Evolutionary conservation across 2,797 vertebrate species (phyloP).

Genomic region (Cryptoblepharus egeriae): DNA sequence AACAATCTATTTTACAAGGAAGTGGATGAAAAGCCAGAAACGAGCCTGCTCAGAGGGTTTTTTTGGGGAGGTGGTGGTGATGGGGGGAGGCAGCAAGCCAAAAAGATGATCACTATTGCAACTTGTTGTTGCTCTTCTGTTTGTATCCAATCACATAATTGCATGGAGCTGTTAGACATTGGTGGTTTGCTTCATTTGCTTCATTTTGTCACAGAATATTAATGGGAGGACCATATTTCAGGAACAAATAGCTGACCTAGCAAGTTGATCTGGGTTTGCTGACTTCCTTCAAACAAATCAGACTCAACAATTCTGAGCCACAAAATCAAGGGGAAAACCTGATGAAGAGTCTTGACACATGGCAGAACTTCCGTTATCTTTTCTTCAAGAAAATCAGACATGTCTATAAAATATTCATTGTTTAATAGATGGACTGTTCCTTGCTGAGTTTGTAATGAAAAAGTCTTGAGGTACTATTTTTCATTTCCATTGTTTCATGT

Average conservation of each 20-base stretch:
- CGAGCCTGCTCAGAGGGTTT: too few relatives aligned
- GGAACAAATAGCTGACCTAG: not conserved
- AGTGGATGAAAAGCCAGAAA: not conserved
- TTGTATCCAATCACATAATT: not conserved
- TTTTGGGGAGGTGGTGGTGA: too few relatives aligned
- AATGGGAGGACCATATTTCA: too few relatives aligned
- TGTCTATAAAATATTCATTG: slow-evolving; percentile 23
- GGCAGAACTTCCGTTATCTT: slow-evolving; percentile 8
- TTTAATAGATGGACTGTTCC: slow-evolving; percentile 16
- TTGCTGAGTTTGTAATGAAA: slow-evolving; percentile 15
- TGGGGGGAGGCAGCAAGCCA: too few relatives aligned
- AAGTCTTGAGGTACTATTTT: slow-evolving; percentile 13
- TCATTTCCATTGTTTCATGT: slow-evolving; percentile 22
- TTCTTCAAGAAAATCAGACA: not conserved
- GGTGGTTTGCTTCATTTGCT: not conserved
- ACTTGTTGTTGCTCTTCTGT: not conserved
- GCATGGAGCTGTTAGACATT: too few relatives aligned
- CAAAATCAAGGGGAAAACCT: not conserved
- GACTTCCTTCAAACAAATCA: not conserved
- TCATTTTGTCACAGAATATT: not conserved
- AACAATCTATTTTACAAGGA: too few relatives aligned
- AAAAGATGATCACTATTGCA: too few relatives aligned
- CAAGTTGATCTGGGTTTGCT: not conserved
- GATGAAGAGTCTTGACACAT: not conserved
- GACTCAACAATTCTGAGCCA: not conserved